Base-by-base conservation (phyloP, 2,888 invertebrate species). In the Coremacera marginata region DNA sequence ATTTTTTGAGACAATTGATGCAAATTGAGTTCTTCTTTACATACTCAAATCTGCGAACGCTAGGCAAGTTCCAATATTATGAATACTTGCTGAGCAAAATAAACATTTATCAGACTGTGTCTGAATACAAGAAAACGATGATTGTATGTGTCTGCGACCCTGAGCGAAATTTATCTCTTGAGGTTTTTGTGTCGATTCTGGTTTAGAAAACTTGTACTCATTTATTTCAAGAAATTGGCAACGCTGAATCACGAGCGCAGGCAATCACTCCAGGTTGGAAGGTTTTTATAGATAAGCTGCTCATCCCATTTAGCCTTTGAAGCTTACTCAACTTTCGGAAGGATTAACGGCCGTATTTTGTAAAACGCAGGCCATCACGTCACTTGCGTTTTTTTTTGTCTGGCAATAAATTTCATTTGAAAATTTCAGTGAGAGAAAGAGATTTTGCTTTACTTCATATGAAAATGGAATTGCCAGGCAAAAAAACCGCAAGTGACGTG, bases 1-100 rank as follows among this genome's bases (percentile, higher is more conserved):
- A 67, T 44, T 44, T 67, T 34, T 75, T 75, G 14, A 49, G 44
- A 7, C 75, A 70, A 60, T 75, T 75, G 8, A 75, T 75, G 51
- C 49, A 27, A 37, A 27, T 11, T 75, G 57, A 60, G 68, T 68
- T 57, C 60, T 67, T 60, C 68, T 67, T 7, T 16, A 49, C 1
- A 70, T 57, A 16, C n/a, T 19, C 5, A 55, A 70, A 55, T 2
- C 34, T 16, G 16, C 31, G 11, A 55, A 70, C 16, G 49, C 31
- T 34, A 37, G 67, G 67, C 37, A 67, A n/a, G n/a, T n/a, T n/a
- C n/a, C n/a, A n/a, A n/a, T n/a, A n/a, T n/a, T n/a, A n/a, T n/a
- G n/a, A n/a, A n/a, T n/a, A n/a, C n/a, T n/a, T n/a, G n/a, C n/a
- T n/a, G n/a, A n/a, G n/a, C n/a, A n/a, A n/a, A n/a, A n/a, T n/a